Percentiles rank a stretch among this genome's conserved stretches.
Conservation (phyloP, 2,888 invertebrate genomes). For the Nomada lathburiana region DNA sequence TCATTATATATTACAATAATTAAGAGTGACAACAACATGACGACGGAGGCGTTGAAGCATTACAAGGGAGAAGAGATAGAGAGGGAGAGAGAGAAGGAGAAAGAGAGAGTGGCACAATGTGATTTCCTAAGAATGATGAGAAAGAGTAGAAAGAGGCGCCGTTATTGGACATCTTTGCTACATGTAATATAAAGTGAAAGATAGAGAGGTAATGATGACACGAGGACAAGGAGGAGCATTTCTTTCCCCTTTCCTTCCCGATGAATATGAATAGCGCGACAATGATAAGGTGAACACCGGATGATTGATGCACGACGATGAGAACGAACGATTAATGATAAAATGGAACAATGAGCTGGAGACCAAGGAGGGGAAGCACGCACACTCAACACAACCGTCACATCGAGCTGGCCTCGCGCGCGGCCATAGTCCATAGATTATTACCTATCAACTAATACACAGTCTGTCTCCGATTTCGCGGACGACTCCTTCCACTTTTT, state of each 20-base stretch:
- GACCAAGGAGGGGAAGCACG: constrained; percentile 79
- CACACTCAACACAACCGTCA: constrained; percentile 84
- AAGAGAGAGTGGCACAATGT: constrained; percentile 73
- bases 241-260: constrained; percentile 4
- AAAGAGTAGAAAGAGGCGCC: constrained; percentile 49
- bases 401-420: constrained; percentile 82
- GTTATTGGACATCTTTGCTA: constrained; percentile 58
- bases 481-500: constrained; percentile 61
- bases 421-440: constrained; percentile 81
- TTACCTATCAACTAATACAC: constrained; percentile 82
- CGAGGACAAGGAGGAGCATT: constrained; percentile 45
- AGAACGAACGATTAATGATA: constrained; percentile 74
- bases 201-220: constrained; percentile 41
- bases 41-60: constrained; percentile 84
- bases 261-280: constrained; percentile 67
- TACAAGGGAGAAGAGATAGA: constrained; percentile 61
- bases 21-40: constrained; percentile 85
- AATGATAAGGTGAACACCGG: constrained; percentile 59
- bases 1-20: constrained; percentile 84
- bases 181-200: constrained; percentile 43
- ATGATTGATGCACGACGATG: constrained; percentile 64
- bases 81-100: constrained; percentile 35
- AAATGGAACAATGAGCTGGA: constrained; percentile 71
- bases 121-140: constrained; percentile 67
- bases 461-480: constrained; percentile 78